Evolutionary conservation across 1,140 invertebrate species (phyloP).

Genomic region (Drosophila kepulauana): DNA sequence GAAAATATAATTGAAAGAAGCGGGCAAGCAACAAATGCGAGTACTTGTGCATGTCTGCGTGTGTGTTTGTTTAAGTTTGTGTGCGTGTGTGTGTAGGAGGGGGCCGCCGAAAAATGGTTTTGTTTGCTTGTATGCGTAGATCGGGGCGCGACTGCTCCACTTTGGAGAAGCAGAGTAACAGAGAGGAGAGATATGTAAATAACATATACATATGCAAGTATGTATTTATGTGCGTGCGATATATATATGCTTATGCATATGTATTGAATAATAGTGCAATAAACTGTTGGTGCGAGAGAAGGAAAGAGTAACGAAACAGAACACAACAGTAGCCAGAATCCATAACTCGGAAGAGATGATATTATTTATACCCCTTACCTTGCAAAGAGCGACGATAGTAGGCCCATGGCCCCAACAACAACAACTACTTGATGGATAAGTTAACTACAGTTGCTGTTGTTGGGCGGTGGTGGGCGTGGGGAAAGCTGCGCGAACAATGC

Average conservation of each 20-base stretch:
- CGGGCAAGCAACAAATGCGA: conserved; percentile 39
- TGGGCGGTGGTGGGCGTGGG: conserved; percentile 47
- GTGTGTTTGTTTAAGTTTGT: conserved; percentile 1
- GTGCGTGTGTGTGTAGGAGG: conserved; percentile 20
- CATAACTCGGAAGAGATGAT: conserved; percentile 9
- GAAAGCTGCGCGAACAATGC: conserved; percentile 53
- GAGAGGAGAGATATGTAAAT: conserved; percentile 39
- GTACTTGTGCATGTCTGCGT: conserved; percentile 27
- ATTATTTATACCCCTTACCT: conserved; percentile 49
- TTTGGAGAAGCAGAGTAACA: conserved; percentile 31
- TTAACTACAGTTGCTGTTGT: conserved; percentile 27
- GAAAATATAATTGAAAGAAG: conserved; percentile 62
- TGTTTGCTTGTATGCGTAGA: conserved; percentile 24
- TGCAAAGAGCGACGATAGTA: conserved; percentile 37
- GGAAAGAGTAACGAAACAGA: conserved; percentile 12
- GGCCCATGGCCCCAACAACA: conserved; percentile 48
- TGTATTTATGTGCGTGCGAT: conserved; percentile 27
- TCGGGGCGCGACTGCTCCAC: conserved; percentile 45
- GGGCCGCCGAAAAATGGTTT: conserved; percentile 32
- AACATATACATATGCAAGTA: conserved; percentile 17
- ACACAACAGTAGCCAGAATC: conserved; percentile 21
- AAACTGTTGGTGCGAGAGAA: conserved; percentile 40
- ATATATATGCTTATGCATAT: conserved; percentile 8
- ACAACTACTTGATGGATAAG: conserved; percentile 42
- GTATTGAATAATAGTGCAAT: conserved; percentile 43